phyloP scores from a whole-genome alignment of 2,797 vertebrate species.

The Tokudaia tokunoshimensis region DNA sequence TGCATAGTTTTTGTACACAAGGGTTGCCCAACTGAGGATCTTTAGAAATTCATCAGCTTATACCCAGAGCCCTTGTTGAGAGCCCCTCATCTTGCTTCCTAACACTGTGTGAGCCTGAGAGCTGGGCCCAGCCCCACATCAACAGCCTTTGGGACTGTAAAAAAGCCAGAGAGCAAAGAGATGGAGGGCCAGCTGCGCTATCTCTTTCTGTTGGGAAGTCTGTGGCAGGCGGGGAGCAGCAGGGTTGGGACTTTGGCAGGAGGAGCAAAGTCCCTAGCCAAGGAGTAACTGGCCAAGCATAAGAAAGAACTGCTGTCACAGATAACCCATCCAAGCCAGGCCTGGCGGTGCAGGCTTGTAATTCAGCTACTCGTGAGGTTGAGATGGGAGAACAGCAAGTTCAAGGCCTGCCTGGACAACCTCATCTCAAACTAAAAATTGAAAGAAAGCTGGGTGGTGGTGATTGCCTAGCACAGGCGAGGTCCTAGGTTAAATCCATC shows the following conservation, averaged over 20 bases:
- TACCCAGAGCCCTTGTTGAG: not conserved
- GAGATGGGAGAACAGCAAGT: not conserved
- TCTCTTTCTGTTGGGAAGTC: not conserved
- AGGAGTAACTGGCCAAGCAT: constrained; percentile 5
- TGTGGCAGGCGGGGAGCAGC: not conserved
- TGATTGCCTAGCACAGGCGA: not conserved
- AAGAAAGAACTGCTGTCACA: constrained; percentile 18
- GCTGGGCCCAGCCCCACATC: not conserved
- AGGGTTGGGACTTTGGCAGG: constrained; percentile 55
- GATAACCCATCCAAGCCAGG: not conserved
- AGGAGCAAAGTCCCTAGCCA: constrained; percentile 42
- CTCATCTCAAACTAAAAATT: not conserved
- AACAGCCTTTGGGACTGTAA: constrained; percentile 10
- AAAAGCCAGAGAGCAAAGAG: constrained; percentile 22
- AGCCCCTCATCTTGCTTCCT: not conserved
- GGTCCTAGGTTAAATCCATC: not conserved
- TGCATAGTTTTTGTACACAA: constrained; percentile 2
- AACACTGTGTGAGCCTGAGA: constrained; percentile 42
- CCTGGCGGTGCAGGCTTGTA: not conserved
- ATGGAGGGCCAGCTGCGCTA: not conserved
- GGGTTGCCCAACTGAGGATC: not conserved
- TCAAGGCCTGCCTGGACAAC: not conserved
- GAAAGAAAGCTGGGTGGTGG: not conserved
- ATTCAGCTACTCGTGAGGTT: not conserved
- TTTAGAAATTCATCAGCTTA: not conserved